phyloP scores from a whole-genome alignment of 2,797 vertebrate species.

The Streptopelia turtur region DNA sequence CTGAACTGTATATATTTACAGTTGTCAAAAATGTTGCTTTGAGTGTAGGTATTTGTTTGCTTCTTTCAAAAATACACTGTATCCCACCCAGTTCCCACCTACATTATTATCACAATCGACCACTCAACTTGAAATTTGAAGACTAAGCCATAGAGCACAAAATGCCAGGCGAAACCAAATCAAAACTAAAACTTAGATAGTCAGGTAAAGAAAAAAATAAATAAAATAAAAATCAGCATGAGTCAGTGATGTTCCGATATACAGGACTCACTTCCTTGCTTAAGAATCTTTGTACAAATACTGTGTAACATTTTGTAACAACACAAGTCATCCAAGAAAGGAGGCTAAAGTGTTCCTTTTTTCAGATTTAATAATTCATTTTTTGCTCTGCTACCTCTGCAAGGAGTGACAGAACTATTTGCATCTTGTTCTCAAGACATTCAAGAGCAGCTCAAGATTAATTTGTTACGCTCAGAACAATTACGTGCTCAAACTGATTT shows the following conservation, averaged over 20 bases:
- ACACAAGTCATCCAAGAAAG: neutral
- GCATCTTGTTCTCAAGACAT: neutral
- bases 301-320: neutral
- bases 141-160: conserved; percentile 57
- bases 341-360: neutral
- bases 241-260: conserved; percentile 79
- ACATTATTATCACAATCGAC: neutral
- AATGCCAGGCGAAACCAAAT: conserved; percentile 64
- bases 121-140: conserved; percentile 50
- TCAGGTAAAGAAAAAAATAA: conserved; percentile 38
- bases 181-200: neutral
- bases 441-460: conserved; percentile 14
- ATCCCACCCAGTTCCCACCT: conserved; percentile 15
- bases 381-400: neutral
- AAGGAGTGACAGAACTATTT: neutral
- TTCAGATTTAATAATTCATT: neutral
- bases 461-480: neutral
- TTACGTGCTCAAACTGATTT: neutral
- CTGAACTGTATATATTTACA: neutral
- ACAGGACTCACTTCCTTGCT: neutral
- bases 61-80: neutral
- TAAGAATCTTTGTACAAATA: neutral
- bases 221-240: conserved; percentile 53
- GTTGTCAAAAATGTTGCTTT: neutral
- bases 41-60: neutral